Conservation (phyloP, 2,888 invertebrate genomes). For the Fragum fragum region DNA sequence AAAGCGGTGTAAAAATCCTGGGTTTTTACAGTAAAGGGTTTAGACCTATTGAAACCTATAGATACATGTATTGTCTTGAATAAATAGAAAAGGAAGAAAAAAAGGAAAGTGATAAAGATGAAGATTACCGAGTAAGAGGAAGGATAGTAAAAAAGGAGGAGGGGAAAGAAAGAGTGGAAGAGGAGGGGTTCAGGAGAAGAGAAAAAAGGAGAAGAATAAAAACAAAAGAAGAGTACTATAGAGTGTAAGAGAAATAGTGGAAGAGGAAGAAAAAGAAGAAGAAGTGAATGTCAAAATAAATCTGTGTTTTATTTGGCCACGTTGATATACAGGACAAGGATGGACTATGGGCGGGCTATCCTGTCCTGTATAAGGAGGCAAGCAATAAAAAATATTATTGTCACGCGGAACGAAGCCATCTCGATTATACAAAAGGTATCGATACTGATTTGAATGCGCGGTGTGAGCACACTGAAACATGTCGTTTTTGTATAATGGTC, state of each 20-base stretch:
- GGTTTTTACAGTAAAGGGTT: background rate
- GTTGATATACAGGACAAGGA: too few species aligned
- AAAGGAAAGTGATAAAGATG: background rate
- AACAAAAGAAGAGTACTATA: background rate
- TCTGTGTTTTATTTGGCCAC: too few species aligned
- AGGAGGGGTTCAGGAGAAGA: background rate
- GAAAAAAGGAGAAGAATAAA: background rate
- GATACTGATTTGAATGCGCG: too few species aligned
- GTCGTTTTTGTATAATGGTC: too few species aligned
- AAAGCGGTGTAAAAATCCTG: too few species aligned
- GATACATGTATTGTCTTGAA: background rate
- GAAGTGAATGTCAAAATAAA: background rate
- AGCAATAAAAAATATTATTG: too few species aligned
- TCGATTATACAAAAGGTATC: too few species aligned
- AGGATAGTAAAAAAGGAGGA: background rate
- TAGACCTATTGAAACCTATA: too few species aligned
- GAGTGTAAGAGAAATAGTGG: background rate
- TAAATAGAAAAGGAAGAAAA: background rate
- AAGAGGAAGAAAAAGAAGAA: slow-evolving; percentile 1
- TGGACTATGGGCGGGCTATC: too few species aligned
- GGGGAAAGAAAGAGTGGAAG: background rate
- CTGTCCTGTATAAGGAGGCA: too few species aligned
- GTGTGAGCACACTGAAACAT: too few species aligned
- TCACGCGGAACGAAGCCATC: too few species aligned
- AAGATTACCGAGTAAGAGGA: background rate